Evolutionary conservation across 2,113 vertebrate species (phyloP).

Genomic region (Coryphaenoides rupestris): DNA sequence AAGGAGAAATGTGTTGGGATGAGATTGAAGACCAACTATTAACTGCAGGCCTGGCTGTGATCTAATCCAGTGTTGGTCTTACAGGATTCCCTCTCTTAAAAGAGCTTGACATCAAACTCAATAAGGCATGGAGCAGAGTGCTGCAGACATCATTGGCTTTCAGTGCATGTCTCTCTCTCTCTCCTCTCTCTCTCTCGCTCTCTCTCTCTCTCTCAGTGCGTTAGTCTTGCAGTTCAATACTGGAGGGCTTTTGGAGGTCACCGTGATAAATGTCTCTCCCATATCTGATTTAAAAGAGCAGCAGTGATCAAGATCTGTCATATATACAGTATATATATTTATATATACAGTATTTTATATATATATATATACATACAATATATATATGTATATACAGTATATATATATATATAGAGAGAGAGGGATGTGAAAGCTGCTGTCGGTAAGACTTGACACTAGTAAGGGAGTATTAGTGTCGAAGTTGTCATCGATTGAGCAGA

Average conservation of each 20-base stretch:
- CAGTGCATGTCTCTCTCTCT: constrained; percentile 20
- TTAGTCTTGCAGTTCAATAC: constrained; percentile 34
- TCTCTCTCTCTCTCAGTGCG: constrained; percentile 29
- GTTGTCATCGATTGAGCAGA: no score
- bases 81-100: constrained; percentile 55
- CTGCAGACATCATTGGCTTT: constrained; percentile 50
- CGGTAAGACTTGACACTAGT: no score
- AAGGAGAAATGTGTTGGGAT: constrained; percentile 25
- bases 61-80: constrained; percentile 70
- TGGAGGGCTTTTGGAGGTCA: constrained; percentile 47
- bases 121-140: constrained; percentile 54
- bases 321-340: no score
- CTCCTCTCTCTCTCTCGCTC: constrained; percentile 20
- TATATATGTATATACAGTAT: no score
- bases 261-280: constrained; percentile 16
- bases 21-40: constrained; percentile 42
- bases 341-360: no score
- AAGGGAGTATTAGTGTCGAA: no score
- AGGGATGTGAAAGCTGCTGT: no score
- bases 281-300: constrained; percentile 46
- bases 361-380: no score
- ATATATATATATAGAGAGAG: no score
- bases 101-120: constrained; percentile 68
- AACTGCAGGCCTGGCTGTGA: constrained; percentile 57
- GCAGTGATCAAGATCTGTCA: constrained; percentile 25